These are phyloP conservation scores for Neoscelio sp. DNA, from an alignment of 2,888 invertebrate species.

Conservation along the genomic window DNA sequence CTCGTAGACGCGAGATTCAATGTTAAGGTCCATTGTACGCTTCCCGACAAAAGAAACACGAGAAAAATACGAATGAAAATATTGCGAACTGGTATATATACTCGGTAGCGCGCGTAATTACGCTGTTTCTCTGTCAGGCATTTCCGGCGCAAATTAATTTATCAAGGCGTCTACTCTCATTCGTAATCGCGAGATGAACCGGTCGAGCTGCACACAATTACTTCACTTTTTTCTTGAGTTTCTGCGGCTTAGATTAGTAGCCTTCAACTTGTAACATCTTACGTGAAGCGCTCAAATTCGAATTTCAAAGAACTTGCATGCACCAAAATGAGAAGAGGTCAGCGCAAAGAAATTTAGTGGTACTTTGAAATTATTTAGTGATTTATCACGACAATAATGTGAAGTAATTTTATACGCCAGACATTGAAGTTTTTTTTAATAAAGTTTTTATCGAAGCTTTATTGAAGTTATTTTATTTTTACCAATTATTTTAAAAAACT, in stretches of 20 bases:
- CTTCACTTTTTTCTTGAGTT: conserved; percentile 70
- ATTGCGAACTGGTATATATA: conserved; percentile 2
- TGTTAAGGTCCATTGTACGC: conserved; percentile 28
- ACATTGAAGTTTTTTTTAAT: no score
- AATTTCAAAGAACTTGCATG: no score
- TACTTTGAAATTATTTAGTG: no score
- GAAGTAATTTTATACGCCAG: no score
- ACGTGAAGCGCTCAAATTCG: no score
- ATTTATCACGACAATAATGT: no score
- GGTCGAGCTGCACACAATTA: conserved; percentile 70
- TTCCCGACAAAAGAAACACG: conserved; percentile 15
- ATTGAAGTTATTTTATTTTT: no score
- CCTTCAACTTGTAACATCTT: no score
- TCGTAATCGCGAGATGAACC: conserved; percentile 16
- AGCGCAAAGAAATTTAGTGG: no score
- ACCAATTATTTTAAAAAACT: no score
- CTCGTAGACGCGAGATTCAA: not conserved
- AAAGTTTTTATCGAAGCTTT: no score
- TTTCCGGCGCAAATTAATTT: conserved; percentile 81
- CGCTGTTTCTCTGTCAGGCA: conserved; percentile 79
- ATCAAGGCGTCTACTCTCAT: conserved; percentile 71
- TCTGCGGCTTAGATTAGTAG: conserved; percentile 70
- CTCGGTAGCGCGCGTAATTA: conserved; percentile 73
- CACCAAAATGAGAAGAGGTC: no score
- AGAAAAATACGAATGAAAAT: conserved; percentile 20